Evolutionary conservation across 2,797 vertebrate species (phyloP).

Genomic region (Rhabdophis nuchalis): DNA sequence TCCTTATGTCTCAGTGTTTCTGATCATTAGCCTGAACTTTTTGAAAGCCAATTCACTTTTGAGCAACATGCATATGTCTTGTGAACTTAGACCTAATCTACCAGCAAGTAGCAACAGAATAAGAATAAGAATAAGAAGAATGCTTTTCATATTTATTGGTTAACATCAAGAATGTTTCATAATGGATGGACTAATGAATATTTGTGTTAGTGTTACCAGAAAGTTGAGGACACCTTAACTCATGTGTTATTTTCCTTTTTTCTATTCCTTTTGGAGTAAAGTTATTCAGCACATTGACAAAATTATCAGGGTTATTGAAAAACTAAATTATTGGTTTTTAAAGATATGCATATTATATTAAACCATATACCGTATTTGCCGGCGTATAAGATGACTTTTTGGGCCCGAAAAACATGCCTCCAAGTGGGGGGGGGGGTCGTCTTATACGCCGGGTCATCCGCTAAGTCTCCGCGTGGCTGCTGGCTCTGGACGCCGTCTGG

Average conservation of each 20-base stretch:
- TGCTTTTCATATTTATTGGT: neutral
- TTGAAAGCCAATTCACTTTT: neutral
- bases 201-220: neutral
- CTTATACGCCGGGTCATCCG: too few relatives aligned
- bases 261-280: neutral
- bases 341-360: neutral
- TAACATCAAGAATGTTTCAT: neutral
- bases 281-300: neutral
- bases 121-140: neutral
- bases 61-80: neutral
- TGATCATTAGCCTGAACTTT: neutral
- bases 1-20: neutral
- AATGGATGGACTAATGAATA: neutral
- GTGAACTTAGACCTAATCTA: neutral
- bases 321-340: neutral
- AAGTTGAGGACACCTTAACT: neutral
- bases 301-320: neutral
- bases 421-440: too few relatives aligned
- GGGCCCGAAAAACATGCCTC: too few relatives aligned
- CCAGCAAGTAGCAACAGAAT: neutral
- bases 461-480: too few relatives aligned
- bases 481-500: too few relatives aligned
- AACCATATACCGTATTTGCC: too few relatives aligned
- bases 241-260: neutral
- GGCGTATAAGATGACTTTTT: too few relatives aligned